These are phyloP conservation scores for Beris chalybata DNA, from an alignment of 2,888 invertebrate genomes.

Conservation along the genomic window DNA sequence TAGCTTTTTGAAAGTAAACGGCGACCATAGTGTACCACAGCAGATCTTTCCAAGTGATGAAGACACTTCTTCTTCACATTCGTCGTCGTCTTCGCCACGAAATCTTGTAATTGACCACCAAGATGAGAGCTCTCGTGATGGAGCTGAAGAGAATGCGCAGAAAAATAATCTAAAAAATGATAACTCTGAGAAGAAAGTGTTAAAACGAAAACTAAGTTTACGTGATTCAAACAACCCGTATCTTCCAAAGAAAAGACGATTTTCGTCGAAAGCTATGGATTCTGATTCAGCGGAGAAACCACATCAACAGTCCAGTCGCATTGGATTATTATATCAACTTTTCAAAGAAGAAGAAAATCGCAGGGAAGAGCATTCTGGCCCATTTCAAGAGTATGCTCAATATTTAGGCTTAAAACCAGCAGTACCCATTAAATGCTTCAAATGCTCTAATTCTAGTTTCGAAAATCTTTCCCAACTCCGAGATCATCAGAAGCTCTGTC, in stretches of 20 bases:
- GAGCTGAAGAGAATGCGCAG: conserved; percentile 1
- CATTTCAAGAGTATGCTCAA: conserved; percentile 65
- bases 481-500: conserved; percentile 69
- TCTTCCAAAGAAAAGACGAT: conserved; percentile 13
- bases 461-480: conserved; percentile 67
- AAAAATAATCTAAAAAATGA: not conserved
- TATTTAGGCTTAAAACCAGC: conserved; percentile 72
- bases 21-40: conserved; percentile 22
- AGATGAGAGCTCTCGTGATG: conserved; percentile 39
- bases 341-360: not conserved
- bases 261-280: conserved; percentile 12
- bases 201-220: conserved; percentile 21
- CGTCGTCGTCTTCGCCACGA: conserved; percentile 50
- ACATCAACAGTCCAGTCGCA: not conserved
- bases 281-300: not conserved
- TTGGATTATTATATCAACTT: too few relatives aligned
- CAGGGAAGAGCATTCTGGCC: not conserved
- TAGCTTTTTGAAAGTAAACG: conserved; percentile 14
- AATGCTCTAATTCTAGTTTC: conserved; percentile 70
- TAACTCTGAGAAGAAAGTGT: not conserved
- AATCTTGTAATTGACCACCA: conserved; percentile 54
- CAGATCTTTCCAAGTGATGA: conserved; percentile 35
- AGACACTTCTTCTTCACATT: conserved; percentile 37
- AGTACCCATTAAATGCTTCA: conserved; percentile 69
- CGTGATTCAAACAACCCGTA: conserved; percentile 4